Evolutionary conservation across 2,797 vertebrate genomes (phyloP).

Genomic region (Caiman crocodilus): DNA sequence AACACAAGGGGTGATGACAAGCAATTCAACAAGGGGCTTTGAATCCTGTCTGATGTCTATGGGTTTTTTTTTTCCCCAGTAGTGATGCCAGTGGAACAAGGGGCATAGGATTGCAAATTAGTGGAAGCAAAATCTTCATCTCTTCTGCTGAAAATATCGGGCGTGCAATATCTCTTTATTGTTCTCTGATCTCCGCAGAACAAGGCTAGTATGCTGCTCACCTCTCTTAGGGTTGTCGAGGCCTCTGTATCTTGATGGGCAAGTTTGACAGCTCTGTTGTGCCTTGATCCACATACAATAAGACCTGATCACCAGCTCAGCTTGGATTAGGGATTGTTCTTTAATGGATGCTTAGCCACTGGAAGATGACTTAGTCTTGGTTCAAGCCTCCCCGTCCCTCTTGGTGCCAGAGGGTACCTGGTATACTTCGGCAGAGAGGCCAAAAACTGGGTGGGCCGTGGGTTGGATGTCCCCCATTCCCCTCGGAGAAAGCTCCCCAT

Average conservation of each 20-base stretch:
- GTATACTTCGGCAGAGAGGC: fast-evolving
- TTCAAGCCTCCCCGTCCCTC: background rate
- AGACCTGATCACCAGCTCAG: too few species aligned
- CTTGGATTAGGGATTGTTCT: background rate
- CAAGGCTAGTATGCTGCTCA: too few species aligned
- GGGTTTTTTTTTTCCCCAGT: background rate
- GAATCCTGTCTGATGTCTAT: background rate
- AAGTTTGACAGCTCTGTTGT: background rate
- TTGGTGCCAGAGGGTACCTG: background rate
- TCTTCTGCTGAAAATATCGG: too few species aligned
- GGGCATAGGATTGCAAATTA: background rate
- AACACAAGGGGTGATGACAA: background rate
- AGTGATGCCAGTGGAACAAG: background rate
- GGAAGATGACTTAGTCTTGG: background rate
- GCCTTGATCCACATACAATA: background rate
- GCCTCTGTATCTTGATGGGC: background rate
- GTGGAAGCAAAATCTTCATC: background rate
- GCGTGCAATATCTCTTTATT: background rate
- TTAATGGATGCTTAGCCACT: background rate
- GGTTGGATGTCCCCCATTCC: background rate
- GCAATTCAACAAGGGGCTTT: background rate
- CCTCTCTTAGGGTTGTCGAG: background rate
- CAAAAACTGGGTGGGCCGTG: fast-evolving
- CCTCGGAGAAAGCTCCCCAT: background rate
- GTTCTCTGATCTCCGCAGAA: background rate